Evolutionary conservation across 2,113 vertebrate genomes (phyloP), one percentile per base, ranked within the genome.

Genomic region (Petrocephalus microphthalmus): DNA sequence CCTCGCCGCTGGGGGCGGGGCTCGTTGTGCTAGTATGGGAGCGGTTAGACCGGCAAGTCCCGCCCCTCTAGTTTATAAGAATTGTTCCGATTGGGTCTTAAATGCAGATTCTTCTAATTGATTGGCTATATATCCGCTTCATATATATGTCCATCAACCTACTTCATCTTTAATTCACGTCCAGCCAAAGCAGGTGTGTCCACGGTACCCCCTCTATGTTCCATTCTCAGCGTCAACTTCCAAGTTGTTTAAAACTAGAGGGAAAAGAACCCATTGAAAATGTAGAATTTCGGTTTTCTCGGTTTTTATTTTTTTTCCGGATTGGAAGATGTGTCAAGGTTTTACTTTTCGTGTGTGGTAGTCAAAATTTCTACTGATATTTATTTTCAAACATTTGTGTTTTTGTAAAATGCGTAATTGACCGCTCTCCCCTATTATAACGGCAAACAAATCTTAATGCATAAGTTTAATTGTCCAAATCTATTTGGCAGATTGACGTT

Each of bases 1-100:
- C 89, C 93, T 91, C 92, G 54, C n/a, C 52, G 81, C n/a, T 82
- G 57, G 82, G 74, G 93, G 94, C 90, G 93, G 90, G 92, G 37
- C 74, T 25, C 37, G 45, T 60, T 49, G 81, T 47, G 37, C 37
- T 22, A 83, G 81, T 10, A 64, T 52, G 67, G 84, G 84, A 37
- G 49, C n/a, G 64, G 56, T 25, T 7, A 37, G 57, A 29, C 13
- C 15, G 2, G 53, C 78, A 89, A 78, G 56, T 22, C 86, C 93
- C 93, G 91, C 94, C 94, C 5, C 84, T 88, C 57, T 82, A 2
- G 25, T 20, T 0, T 1, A 25, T 0, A 22, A 1, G 37, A 37
- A 33, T 2, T 3, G 0, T 2, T 6, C 49, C 78, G 89, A 93
- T 95, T 94, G 94, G 94, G 0, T 88, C 0, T n/a, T 19, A 51